Base-by-base conservation (phyloP, 2,888 invertebrate species). In the Dynastes grantii region DNA sequence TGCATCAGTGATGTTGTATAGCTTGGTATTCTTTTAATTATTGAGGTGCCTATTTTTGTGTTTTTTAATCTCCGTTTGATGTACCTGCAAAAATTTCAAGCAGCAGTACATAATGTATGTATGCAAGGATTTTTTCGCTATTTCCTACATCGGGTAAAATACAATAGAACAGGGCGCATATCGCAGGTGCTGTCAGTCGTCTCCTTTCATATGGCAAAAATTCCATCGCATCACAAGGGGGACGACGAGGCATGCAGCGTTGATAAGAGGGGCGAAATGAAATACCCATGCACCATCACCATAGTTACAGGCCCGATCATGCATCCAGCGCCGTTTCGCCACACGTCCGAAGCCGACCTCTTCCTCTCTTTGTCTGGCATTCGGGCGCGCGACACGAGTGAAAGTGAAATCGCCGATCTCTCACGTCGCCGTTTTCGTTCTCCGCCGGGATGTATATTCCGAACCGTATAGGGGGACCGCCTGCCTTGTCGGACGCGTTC, bases 221-320 rank as follows among this genome's bases (percentile, higher is more conserved):
- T 75, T 75, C 73, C 45, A 63, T 13, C 45, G 37, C 63, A 58
- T 58, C 55, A 37, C 32, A 58, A 63, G 61, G 73, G 71, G 61
- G 61, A 61, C 61, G 61, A 9, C 61, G 27, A 45, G 58, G 73
- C 45, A 75, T 75, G 73, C 73, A 75, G 45, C 61, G 73, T 75
- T 75, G 73, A 75, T 75, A 75, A 75, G 73, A 75, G 73, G 73
- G 73, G 61, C 73, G 45, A 79, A 77, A 76, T 65, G 61, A 76
- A 78, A 79, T 77, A 70, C 77, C 77, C 80, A 76, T 71, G 77
- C 79, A 78, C 80, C 76, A 78, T 78, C 80, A 78, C 79, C 80
- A 79, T 78, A 79, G 78, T 77, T 78, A 79, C 80, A 73, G 63
- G 79, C 80, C 61, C 77, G 80, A 80, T 80, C 80, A 78, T 79